phyloP scores from a whole-genome alignment of 2,888 invertebrate genomes.

The Aspidiotus rigidus region DNA sequence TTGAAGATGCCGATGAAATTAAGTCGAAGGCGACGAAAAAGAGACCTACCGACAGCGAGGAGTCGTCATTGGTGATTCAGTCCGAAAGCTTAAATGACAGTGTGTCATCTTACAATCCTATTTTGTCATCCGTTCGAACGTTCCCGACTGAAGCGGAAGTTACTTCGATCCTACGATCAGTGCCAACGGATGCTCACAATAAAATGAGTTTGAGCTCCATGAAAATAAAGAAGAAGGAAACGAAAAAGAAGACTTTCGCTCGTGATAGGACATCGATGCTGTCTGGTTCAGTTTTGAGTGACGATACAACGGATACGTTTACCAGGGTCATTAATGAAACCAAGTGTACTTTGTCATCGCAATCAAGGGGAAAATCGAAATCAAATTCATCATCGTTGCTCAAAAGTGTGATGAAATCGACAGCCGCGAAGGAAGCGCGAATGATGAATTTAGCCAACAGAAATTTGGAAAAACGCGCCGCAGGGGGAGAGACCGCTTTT shows the following conservation, averaged over 20 bases:
- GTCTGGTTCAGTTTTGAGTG: constrained; percentile 41
- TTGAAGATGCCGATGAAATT: constrained; percentile 15
- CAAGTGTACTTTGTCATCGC: constrained; percentile 25
- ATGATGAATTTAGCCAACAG: constrained; percentile 36
- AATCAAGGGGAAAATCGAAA: constrained; percentile 33
- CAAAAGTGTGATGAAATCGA: constrained; percentile 41
- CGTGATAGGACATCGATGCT: constrained; percentile 46
- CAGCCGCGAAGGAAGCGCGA: constrained; percentile 38
- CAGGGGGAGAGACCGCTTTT: background rate
- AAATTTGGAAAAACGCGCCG: constrained; percentile 20
- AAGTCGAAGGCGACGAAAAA: constrained; percentile 7
- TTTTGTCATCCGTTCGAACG: constrained; percentile 35
- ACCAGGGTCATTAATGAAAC: constrained; percentile 34
- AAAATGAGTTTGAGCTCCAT: constrained; percentile 38
- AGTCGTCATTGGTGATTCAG: background rate
- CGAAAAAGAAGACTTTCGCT: constrained; percentile 46
- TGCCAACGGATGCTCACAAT: constrained; percentile 38
- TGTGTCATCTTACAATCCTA: constrained; percentile 26
- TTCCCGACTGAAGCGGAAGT: constrained; percentile 40
- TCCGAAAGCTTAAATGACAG: background rate
- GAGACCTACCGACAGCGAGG: background rate
- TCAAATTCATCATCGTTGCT: constrained; percentile 36
- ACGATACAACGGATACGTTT: constrained; percentile 29
- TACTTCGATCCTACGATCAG: constrained; percentile 39
- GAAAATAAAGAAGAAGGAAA: constrained; percentile 49